phyloP scores from a whole-genome alignment of 2,888 invertebrate species.

The Stratiomys singularior region DNA sequence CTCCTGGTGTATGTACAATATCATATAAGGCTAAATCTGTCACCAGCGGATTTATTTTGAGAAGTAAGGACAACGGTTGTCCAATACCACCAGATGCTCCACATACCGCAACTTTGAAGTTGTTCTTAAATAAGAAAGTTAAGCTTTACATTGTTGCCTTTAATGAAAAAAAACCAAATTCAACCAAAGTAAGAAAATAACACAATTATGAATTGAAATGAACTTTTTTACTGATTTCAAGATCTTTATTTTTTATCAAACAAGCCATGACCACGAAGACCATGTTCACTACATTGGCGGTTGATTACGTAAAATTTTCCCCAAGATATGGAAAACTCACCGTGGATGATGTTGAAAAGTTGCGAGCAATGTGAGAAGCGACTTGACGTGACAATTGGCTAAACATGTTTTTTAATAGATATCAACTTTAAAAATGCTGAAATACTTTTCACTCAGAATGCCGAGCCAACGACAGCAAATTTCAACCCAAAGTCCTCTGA shows the following conservation, averaged over 20 bases:
- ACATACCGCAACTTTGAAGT: conserved; percentile 93
- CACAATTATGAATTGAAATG: neutral
- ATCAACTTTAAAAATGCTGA: neutral
- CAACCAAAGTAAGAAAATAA: too few relatives aligned
- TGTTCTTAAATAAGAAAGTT: conserved; percentile 69
- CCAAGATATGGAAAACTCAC: conserved; percentile 60
- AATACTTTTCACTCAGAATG: too few relatives aligned
- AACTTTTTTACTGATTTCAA: neutral
- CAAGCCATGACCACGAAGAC: neutral
- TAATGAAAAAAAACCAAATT: too few relatives aligned
- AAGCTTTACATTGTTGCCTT: neutral
- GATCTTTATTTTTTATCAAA: neutral
- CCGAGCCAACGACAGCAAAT: too few relatives aligned
- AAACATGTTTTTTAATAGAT: conserved; percentile 66
- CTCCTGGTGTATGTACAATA: conserved; percentile 94
- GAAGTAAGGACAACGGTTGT: conserved; percentile 90
- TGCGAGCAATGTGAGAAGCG: conserved; percentile 70
- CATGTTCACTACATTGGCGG: neutral
- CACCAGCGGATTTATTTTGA: conserved; percentile 90
- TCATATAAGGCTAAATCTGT: conserved; percentile 89
- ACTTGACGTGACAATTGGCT: conserved; percentile 72
- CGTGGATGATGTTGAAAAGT: conserved; percentile 71
- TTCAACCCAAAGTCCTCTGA: too few relatives aligned
- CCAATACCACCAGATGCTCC: conserved; percentile 99
- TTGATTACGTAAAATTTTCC: conserved; percentile 27